These are phyloP conservation scores for Thalassarche chlororhynchos DNA, from an alignment of 2,113 vertebrate genomes.

Conservation along the genomic window DNA sequence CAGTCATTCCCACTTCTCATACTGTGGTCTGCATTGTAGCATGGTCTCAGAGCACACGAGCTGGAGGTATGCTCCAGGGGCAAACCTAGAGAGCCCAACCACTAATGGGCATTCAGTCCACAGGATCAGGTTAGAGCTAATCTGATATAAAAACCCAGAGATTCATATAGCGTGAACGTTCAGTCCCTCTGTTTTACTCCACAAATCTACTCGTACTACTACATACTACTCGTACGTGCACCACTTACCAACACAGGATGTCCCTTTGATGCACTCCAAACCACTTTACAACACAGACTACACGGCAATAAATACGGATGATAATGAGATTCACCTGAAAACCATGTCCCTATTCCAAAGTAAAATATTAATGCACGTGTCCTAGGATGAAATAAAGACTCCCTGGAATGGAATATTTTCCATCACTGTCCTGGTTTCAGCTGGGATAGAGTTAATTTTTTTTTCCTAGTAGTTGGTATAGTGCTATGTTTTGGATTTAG, in stretches of 20 bases:
- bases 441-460: too few species aligned
- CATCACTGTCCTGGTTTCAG: too few species aligned
- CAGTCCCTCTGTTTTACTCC: not conserved
- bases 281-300: not conserved
- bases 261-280: not conserved
- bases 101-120: not conserved
- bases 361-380: not conserved
- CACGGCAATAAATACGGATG: not conserved
- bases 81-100: not conserved
- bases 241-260: not conserved
- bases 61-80: not conserved
- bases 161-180: not conserved
- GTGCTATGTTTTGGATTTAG: too few species aligned
- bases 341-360: not conserved
- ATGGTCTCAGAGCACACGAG: fast-evolving
- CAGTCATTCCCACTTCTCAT: not conserved
- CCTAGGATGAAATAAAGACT: not conserved
- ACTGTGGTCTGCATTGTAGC: not conserved
- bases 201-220: not conserved
- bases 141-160: not conserved
- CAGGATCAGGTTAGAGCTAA: not conserved
- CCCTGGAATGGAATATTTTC: not conserved
- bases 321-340: not conserved
- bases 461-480: too few species aligned
- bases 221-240: not conserved